Evolutionary conservation across 1,140 invertebrate species (phyloP), one percentile per base, ranked within the genome.

Genomic region (Semibalanus balanoides): DNA sequence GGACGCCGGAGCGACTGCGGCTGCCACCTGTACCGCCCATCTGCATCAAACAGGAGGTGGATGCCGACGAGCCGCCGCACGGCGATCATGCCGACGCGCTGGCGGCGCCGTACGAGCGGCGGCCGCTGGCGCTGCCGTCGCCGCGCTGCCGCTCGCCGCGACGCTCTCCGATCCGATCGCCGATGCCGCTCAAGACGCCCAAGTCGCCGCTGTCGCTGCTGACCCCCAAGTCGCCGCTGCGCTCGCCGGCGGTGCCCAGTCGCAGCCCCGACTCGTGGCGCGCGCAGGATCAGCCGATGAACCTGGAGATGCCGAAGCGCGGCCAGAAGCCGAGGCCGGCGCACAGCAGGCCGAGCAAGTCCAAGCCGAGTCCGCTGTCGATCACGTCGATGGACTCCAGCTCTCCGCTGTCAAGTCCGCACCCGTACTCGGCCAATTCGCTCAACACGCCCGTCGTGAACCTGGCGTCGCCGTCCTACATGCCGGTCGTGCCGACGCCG

Each of bases 391-490:
- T 78, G 28, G 78, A 78, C 25, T 78, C 76, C 22, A 75, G 75
- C 19, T 74, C 80, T 3, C 78, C 81, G 0, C 76, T 79, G 27
- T 31, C 79, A 3, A 80, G 80, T 28, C 81, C 81, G 29, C 78
- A 78, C 25, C 80, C 78, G 71, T 77, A 77, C 73, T 76, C 77
- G 28, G 79, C 78, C 30, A 78, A 76, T 27, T 77, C 75, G 69
- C 76, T 80, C 29, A 80, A 79, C 70, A 80, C 80, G 30, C 79
- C 81, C 5, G 74, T 81, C n/a, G 80, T 80, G 11, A 79, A 78
- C 70, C 78, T 80, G 17, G 77, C 81, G 0, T 81, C 81, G 25
- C 81, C 81, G 0, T 78, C 80, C 0, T 80, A 80, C 75, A 76
- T 76, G 64, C 78, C 78, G 0, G 77, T 79, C 30, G 28, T 28